Evolutionary conservation across 2,888 invertebrate genomes (phyloP).

Genomic region (Dicyrtomina minuta): DNA sequence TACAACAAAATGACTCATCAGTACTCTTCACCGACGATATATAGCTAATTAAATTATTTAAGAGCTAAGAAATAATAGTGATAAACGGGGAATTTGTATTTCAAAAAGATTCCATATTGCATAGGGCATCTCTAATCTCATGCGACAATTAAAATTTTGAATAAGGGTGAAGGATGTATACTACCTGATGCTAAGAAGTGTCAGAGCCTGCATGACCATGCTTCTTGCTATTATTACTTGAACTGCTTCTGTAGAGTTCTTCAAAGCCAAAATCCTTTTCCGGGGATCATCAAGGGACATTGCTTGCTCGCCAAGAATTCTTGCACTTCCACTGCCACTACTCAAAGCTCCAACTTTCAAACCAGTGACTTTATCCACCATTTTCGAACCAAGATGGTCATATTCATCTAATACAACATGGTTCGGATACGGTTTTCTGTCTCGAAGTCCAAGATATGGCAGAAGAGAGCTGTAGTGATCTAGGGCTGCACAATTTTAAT

Average conservation of each 20-base stretch:
- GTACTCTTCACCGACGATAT: no score
- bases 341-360: conserved; percentile 3
- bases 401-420: conserved; percentile 59
- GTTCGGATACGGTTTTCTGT: conserved; percentile 58
- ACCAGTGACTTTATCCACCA: conserved; percentile 57
- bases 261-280: conserved; percentile 61
- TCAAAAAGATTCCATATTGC: no score
- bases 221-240: conserved; percentile 63
- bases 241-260: conserved; percentile 60
- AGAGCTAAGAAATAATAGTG: no score
- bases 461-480: conserved; percentile 43
- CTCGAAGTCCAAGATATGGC: conserved; percentile 58
- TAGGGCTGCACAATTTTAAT: conserved; percentile 5
- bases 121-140: no score
- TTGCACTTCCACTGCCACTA: neutral
- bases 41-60: no score
- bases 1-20: no score
- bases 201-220: conserved; percentile 62
- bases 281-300: conserved; percentile 58
- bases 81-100: no score
- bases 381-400: conserved; percentile 62
- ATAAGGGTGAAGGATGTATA: no score
- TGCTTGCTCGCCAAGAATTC: conserved; percentile 61
- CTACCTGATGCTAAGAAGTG: conserved; percentile 60
- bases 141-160: no score